Conservation (phyloP, 1,140 invertebrate species). For the Hormaphis cornu region DNA sequence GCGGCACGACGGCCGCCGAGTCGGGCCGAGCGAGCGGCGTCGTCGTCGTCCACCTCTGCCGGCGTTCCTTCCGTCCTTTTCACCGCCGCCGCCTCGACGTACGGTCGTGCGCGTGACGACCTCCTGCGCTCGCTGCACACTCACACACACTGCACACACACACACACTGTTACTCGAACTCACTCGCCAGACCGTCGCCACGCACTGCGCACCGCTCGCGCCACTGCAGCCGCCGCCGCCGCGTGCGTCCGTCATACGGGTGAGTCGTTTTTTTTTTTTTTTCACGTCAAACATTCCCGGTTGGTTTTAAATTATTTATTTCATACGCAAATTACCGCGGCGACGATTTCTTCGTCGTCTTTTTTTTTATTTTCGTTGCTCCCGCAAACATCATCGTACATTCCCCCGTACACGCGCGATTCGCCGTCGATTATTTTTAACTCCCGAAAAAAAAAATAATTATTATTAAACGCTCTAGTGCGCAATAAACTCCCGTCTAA, state of each 20-base stretch:
- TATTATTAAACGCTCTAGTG: no score
- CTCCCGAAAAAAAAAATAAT: no score
- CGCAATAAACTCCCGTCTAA: no score
- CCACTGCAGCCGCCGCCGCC: neutral
- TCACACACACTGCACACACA: neutral
- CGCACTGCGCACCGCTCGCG: neutral
- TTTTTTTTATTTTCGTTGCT: no score
- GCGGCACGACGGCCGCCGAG: conserved; percentile 10
- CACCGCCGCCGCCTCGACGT: neutral
- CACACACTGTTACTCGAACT: neutral
- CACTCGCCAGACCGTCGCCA: neutral
- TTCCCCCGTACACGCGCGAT: no score
- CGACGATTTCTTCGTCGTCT: neutral
- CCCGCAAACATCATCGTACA: no score
- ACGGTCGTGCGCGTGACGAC: conserved; percentile 3
- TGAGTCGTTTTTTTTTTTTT: neutral
- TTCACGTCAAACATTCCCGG: no score
- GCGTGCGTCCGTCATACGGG: no score
- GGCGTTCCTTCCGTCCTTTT: conserved; percentile 4
- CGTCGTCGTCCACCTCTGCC: neutral
- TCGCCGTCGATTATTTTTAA: no score
- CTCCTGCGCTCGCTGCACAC: neutral
- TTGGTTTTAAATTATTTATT: neutral
- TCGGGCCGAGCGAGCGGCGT: conserved; percentile 6
- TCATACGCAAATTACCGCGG: neutral